A percentile compares a stretch with the other conserved stretches of the same genome.
phyloP scores from a whole-genome alignment of 2,888 invertebrate genomes.

The Anticlea derivata region DNA sequence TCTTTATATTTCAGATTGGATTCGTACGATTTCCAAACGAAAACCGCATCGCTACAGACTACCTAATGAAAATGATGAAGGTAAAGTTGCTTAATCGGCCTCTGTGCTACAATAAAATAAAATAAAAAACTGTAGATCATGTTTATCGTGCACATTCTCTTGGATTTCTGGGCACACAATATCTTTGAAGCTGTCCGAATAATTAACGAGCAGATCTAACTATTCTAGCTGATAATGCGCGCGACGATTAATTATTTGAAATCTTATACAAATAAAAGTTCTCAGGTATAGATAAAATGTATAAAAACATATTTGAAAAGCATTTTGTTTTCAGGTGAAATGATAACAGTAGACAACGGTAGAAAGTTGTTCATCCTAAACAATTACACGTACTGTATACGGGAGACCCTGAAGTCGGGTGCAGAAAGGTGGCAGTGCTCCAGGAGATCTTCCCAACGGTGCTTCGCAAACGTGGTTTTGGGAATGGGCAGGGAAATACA shows the following conservation, averaged over 20 bases:
- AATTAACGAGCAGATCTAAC: too few species aligned
- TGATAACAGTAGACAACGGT: background rate
- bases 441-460: background rate
- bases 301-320: too few species aligned
- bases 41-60: background rate
- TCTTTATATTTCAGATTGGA: background rate
- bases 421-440: conserved; percentile 6
- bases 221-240: too few species aligned
- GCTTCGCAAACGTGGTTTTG: conserved; percentile 1
- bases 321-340: conserved; percentile 3
- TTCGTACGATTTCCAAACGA: background rate
- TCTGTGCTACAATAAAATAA: too few species aligned
- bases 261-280: too few species aligned
- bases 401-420: background rate
- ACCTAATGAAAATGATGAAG: background rate
- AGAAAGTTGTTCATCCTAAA: background rate
- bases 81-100: background rate
- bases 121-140: too few species aligned
- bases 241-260: too few species aligned
- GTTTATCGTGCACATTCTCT: too few species aligned
- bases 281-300: too few species aligned
- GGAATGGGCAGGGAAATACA: background rate
- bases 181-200: too few species aligned
- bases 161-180: too few species aligned
- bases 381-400: conserved; percentile 3